These are phyloP conservation scores for Percopsis transmontana DNA, from an alignment of 2,113 vertebrate genomes.

Conservation along the genomic window DNA sequence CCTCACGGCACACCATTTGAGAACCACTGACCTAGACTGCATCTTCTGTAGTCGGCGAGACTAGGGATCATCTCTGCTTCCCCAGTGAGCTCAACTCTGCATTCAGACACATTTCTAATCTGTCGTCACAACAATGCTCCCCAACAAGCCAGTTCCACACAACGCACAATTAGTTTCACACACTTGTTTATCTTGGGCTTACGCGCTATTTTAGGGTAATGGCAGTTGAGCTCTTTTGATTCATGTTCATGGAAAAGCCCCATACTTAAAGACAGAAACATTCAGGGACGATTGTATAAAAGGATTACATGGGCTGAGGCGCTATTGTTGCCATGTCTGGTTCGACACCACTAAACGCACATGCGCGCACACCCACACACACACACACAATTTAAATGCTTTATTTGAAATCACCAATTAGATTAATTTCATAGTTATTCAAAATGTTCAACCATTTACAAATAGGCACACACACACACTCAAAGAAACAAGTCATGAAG, in stretches of 20 bases:
- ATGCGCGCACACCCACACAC: not conserved
- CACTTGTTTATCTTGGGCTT: conserved; percentile 65
- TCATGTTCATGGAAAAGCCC: conserved; percentile 50
- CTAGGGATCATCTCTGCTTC: conserved; percentile 54
- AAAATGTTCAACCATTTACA: not conserved
- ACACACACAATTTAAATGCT: not conserved
- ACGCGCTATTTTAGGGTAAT: conserved; percentile 61
- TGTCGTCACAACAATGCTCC: conserved; percentile 64
- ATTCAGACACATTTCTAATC: conserved; percentile 63
- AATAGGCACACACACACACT: not conserved
- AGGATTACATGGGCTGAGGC: conserved; percentile 59
- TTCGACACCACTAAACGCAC: conserved; percentile 40
- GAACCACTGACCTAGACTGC: conserved; percentile 19
- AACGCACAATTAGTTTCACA: conserved; percentile 60
- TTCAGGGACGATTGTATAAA: conserved; percentile 56
- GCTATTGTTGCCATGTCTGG: conserved; percentile 58
- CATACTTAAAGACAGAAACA: conserved; percentile 60
- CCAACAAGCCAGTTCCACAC: conserved; percentile 39
- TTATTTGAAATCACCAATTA: not conserved
- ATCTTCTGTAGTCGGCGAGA: conserved; percentile 47
- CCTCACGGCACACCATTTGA: too few species aligned
- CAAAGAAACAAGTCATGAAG: too few species aligned
- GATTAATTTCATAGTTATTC: not conserved
- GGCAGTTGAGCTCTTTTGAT: conserved; percentile 62
- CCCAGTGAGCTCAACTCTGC: conserved; percentile 44